Evolutionary conservation across 2,113 vertebrate genomes (phyloP), one percentile per base, ranked within the genome.

Genomic region (Orcinus orca): DNA sequence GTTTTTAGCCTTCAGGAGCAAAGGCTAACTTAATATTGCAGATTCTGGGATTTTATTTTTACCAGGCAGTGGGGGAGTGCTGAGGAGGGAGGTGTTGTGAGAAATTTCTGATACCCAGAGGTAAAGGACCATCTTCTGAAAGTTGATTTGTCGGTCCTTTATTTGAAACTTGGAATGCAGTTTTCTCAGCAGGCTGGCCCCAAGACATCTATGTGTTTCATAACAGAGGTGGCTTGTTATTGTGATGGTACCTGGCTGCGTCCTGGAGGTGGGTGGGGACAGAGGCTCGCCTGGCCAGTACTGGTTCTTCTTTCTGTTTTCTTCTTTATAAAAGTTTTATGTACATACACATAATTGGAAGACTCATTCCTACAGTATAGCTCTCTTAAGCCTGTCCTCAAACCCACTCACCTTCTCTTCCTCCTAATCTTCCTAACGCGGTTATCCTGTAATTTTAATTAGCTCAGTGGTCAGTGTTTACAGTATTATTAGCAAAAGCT

Each of bases 201-300:
- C 65, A 44, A 41, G 83, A 67, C 77, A 47, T 65, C 74, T 50
- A 33, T 65, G 55, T 94, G 76, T 90, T 81, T 60, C 63, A 73
- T 85, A 55, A 65, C 10, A 13, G 44, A 53, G n/a, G n/a, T 79
- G 50, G 31, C 63, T 63, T 44, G 2, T 55, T 50, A 20, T 20
- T 31, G 6, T 29, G 33, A 65, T 26, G n/a, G 7, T 26, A 14
- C 13, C 47, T 80, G 29, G 53, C 33, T 53, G 71, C 17, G 38
- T 13, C 18, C 67, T 44, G 74, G 33, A 91, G 21, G 47, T 60
- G 15, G 33, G 10, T 60, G 71, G 44, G 67, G 63, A 31, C 62
- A 55, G 31, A 41, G 33, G 26, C 44, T 6, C 6, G 8, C 53
- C 53, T 23, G 53, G 29, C 9, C 65, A 33, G 15, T 21, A 6